Evolutionary conservation across 2,797 vertebrate genomes (phyloP).

Genomic region (Sternarchorhynchus goeldii): DNA sequence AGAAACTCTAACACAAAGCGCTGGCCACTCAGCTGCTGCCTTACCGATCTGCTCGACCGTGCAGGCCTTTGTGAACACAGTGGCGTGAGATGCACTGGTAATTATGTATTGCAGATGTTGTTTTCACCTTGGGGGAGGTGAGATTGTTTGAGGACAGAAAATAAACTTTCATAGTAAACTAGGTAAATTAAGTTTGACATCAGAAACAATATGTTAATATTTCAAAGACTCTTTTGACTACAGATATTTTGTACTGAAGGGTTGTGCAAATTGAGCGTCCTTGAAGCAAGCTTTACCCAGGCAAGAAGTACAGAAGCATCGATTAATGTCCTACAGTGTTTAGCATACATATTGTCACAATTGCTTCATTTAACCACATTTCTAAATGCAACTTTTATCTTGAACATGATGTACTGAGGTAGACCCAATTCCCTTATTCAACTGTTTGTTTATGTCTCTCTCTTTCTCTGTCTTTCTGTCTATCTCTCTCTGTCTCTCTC

Average conservation of each 20-base stretch:
- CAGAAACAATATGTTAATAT: conserved; percentile 45
- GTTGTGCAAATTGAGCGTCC: not conserved
- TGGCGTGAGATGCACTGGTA: conserved; percentile 22
- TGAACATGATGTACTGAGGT: conserved; percentile 1
- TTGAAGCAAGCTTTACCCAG: not conserved
- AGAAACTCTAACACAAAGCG: not conserved
- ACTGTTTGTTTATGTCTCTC: too few relatives aligned
- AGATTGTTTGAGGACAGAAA: conserved; percentile 35
- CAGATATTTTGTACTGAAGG: not conserved
- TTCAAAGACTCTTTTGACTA: conserved; percentile 19
- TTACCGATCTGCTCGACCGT: not conserved
- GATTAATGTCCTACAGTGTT: not conserved
- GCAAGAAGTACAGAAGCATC: not conserved
- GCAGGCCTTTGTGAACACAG: conserved; percentile 7
- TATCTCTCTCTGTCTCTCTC: not conserved
- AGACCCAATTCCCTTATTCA: conserved; percentile 9
- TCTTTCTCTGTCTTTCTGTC: conserved; percentile 21
- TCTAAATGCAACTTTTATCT: conserved; percentile 17
- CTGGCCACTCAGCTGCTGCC: not conserved
- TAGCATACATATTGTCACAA: not conserved
- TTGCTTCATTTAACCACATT: conserved; percentile 14
- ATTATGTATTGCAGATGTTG: conserved; percentile 30
- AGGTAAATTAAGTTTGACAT: conserved; percentile 42
- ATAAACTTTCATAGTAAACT: conserved; percentile 34
- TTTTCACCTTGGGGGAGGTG: conserved; percentile 39